phyloP scores from a whole-genome alignment of 2,113 vertebrate genomes.

The Chloroceryle aenea region DNA sequence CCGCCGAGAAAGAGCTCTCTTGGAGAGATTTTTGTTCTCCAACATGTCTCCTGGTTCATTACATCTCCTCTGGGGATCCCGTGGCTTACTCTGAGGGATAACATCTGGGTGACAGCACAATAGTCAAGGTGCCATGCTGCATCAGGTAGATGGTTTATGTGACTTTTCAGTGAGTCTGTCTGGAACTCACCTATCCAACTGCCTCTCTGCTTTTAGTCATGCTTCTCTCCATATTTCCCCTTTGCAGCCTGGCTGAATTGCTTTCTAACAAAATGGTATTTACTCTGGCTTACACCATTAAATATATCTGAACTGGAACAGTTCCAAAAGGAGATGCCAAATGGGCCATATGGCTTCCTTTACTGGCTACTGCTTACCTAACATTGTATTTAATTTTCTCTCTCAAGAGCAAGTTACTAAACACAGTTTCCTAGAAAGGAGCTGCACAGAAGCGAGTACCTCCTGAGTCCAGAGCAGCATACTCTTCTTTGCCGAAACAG shows the following conservation, averaged over 20 bases:
- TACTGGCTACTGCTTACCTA: not conserved
- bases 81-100: not conserved
- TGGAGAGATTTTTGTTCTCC: not conserved
- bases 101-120: not conserved
- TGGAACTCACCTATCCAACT: not conserved
- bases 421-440: slow-evolving; percentile 14
- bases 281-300: not conserved
- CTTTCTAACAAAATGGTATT: slow-evolving; percentile 15
- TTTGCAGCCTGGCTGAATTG: not conserved
- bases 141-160: not conserved
- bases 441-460: not conserved
- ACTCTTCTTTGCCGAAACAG: not conserved
- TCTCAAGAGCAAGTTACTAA: not conserved
- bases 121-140: not conserved
- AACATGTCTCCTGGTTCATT: not conserved
- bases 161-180: not conserved
- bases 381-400: not conserved
- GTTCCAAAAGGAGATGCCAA: slow-evolving; percentile 16
- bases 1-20: not conserved
- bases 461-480: not conserved
- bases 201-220: not conserved
- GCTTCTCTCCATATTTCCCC: not conserved
- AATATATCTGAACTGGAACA: not conserved
- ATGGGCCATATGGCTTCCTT: slow-evolving; percentile 12
- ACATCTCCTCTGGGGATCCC: not conserved